Evolutionary conservation across 2,113 vertebrate genomes (phyloP).

Genomic region (Desmodus rotundus): DNA sequence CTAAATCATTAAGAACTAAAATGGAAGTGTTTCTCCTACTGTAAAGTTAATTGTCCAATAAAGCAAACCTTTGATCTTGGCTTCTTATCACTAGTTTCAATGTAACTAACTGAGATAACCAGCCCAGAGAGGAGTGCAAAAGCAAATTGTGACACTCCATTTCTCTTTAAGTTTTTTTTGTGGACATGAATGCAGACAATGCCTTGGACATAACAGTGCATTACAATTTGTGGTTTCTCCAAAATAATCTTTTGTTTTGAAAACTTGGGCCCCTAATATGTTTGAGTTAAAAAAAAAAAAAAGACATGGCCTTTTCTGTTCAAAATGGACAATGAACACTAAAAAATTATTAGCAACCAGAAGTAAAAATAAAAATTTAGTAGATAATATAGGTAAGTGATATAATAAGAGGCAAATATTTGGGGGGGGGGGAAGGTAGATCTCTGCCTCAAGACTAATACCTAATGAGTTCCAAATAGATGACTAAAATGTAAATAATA

Average conservation of each 20-base stretch:
- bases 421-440: neutral
- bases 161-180: neutral
- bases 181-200: neutral
- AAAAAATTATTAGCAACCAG: neutral
- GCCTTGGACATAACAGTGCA: neutral
- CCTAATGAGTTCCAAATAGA: neutral
- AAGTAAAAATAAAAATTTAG: conserved; percentile 31
- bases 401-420: neutral
- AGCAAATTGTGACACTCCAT: neutral
- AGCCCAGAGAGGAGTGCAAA: neutral
- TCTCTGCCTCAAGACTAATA: neutral
- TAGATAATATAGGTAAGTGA: neutral
- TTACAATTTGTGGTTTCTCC: neutral
- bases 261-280: neutral
- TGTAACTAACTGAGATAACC: neutral
- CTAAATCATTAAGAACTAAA: neutral
- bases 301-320: neutral
- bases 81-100: conserved; percentile 25
- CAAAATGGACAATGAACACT: neutral
- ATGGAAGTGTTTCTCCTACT: neutral
- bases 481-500: neutral
- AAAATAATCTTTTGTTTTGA: neutral
- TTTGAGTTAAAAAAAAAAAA: neutral
- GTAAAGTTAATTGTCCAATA: conserved; percentile 22
- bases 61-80: conserved; percentile 44